These are phyloP conservation scores for Rhagoletis zephyria DNA, from an alignment of 1,140 invertebrate species.

Conservation along the genomic window DNA sequence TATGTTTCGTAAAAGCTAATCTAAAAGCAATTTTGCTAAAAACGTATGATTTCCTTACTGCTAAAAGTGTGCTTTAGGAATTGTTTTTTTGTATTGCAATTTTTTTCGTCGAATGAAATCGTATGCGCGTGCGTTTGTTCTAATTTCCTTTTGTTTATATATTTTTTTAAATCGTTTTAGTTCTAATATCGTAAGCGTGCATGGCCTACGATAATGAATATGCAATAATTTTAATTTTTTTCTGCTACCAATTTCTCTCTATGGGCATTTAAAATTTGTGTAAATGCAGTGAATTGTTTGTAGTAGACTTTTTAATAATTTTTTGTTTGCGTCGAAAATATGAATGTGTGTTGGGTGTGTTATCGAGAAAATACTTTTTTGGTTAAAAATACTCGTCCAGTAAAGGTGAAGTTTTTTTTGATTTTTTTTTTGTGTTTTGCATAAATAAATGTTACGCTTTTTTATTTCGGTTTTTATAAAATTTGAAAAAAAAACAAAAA, in stretches of 20 bases:
- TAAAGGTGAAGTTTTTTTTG: no score
- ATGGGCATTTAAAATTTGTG: not conserved
- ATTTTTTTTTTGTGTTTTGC: no score
- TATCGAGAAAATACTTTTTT: slow-evolving; percentile 4
- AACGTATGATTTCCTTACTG: not conserved
- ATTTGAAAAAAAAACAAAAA: not conserved
- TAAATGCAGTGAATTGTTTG: slow-evolving; percentile 35
- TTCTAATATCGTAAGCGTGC: not conserved
- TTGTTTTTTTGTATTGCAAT: not conserved
- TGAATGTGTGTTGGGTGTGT: no score
- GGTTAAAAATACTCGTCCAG: not conserved
- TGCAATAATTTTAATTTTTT: not conserved
- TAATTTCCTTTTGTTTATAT: no score
- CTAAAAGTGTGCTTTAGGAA: not conserved
- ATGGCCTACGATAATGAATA: not conserved
- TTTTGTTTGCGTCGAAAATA: not conserved
- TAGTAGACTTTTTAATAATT: not conserved
- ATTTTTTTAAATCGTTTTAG: not conserved
- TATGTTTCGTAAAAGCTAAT: not conserved
- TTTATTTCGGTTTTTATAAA: not conserved
- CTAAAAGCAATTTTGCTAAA: not conserved
- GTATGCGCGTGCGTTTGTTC: not conserved
- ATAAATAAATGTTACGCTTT: no score
- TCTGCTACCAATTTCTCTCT: not conserved
- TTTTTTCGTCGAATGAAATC: not conserved